Percentiles rank a stretch among this genome's conserved stretches.
Conservation (phyloP, 2,113 vertebrate species). For the Heliornis fulica region DNA sequence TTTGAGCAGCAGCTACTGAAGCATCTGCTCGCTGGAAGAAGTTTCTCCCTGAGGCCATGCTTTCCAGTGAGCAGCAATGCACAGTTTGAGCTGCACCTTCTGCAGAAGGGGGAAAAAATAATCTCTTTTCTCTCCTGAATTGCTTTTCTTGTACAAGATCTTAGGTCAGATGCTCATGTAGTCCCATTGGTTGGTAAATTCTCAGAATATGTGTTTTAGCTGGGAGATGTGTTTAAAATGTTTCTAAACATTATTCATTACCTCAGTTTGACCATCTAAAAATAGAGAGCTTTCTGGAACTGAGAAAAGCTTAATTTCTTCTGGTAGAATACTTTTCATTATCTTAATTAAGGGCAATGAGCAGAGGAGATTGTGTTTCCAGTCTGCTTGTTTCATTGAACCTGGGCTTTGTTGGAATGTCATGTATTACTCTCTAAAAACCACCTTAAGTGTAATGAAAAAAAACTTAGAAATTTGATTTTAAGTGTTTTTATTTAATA, state of each 20-base stretch:
- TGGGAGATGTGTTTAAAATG: neutral
- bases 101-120: neutral
- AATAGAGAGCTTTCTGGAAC: slow-evolving; percentile 24
- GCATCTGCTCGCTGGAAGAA: neutral
- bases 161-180: neutral
- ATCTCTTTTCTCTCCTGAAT: neutral
- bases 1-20: neutral
- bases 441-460: neutral
- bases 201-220: neutral
- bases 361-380: neutral
- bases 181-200: neutral
- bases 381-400: neutral
- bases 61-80: neutral
- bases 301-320: neutral
- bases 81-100: neutral
- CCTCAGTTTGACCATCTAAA: neutral
- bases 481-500: neutral
- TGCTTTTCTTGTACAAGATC: neutral
- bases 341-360: neutral
- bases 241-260: neutral
- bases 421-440: neutral
- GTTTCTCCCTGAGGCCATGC: neutral
- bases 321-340: neutral
- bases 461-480: neutral
- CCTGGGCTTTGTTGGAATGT: neutral